Evolutionary conservation across 2,113 vertebrate genomes (phyloP).

Genomic region (Myodes glareolus): DNA sequence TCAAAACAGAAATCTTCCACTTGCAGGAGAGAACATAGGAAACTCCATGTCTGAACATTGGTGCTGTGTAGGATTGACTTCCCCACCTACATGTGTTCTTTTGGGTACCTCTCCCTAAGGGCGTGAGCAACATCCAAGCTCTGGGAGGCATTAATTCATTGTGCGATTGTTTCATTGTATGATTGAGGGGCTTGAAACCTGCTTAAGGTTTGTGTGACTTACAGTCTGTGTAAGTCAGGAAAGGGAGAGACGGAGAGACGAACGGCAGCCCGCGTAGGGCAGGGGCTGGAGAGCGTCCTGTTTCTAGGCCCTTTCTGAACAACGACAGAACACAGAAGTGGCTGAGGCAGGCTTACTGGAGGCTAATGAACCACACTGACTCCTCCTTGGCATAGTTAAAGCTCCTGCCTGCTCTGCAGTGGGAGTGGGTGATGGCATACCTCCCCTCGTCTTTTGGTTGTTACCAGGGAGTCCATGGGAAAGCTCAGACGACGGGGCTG

Average conservation of each 20-base stretch:
- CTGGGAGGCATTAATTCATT: neutral
- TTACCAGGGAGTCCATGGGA: neutral
- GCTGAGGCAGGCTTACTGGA: neutral
- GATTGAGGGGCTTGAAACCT: neutral
- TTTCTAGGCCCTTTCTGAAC: neutral
- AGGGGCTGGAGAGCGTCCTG: neutral
- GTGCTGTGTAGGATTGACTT: neutral
- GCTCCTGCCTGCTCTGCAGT: neutral
- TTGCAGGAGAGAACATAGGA: neutral
- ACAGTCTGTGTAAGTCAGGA: neutral
- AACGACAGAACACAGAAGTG: rapidly evolving
- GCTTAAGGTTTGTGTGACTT: neutral
- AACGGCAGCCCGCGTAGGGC: rapidly evolving
- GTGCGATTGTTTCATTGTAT: neutral
- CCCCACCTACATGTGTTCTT: rapidly evolving
- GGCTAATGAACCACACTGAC: rapidly evolving
- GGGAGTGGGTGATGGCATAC: rapidly evolving
- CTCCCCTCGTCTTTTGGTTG: neutral
- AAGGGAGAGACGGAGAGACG: neutral
- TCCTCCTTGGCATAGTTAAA: neutral
- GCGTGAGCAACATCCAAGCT: neutral
- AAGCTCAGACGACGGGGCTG: neutral
- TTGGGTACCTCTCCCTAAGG: neutral
- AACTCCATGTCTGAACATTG: neutral
- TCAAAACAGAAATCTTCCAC: neutral